Evolutionary conservation across 1,140 invertebrate species (phyloP), one percentile per base, ranked within the genome.

Genomic region (Ladona fulva): DNA sequence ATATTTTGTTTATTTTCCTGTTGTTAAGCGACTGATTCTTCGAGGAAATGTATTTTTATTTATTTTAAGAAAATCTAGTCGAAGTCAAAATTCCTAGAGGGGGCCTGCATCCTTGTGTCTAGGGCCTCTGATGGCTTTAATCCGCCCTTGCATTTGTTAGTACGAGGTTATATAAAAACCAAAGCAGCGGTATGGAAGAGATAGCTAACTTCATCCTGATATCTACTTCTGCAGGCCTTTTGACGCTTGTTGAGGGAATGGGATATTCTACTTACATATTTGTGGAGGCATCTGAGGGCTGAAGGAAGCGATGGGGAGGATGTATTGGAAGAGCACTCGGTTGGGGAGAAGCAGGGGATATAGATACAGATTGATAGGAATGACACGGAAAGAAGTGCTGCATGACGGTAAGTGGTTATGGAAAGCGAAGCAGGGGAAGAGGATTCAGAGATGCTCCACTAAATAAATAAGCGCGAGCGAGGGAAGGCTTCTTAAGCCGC

Each of bases 391-490:
- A 52, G 44, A 19, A 66, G 14, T 3, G 3, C 3, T 66, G 52
- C n/a, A 66, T 12, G 52, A 66, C n/a, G 52, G 52, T 66, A 66
- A 66, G 52, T 66, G 52, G 52, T 66, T 66, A 66, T 66, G 52
- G 52, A 66, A 19, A 22, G 16, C 10, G 44, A 19, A 19, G 10
- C 19, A 19, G 14, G 52, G 52, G 52, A 19, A 5, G 52, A 66
- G 52, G 3, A 52, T 52, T 52, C 44, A 19, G 44, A 19, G 44
- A 52, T 11, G 44, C 19, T 52, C 10, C 44, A 66, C 5, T 66
- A 66, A 66, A 66, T 66, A 66, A 66, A 66, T 66, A 66, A 66
- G n/a, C n/a, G n/a, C n/a, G n/a, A n/a, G n/a, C n/a, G n/a, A 66
- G 52, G 52, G n/a, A 22, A 66, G 44, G 44, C 44, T 52, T 52